Evolutionary conservation across 2,888 invertebrate species (phyloP).

Genomic region (Altica lythri): DNA sequence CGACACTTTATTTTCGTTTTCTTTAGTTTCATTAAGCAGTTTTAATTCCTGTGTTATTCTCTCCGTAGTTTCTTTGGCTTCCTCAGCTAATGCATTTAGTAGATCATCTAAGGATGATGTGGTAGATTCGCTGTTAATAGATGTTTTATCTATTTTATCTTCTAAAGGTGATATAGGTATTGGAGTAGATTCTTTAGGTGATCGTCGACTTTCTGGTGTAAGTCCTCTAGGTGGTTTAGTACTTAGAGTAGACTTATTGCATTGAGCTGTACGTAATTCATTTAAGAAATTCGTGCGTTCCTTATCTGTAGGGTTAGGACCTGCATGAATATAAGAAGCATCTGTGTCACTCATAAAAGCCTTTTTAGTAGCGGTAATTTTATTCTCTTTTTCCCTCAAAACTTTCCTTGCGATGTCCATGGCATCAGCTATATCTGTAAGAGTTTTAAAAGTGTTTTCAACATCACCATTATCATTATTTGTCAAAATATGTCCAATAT

Average conservation of each 20-base stretch:
- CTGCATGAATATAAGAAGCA: constrained; percentile 42
- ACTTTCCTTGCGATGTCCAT: constrained; percentile 57
- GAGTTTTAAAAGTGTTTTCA: constrained; percentile 45
- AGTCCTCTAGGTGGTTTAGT: constrained; percentile 49
- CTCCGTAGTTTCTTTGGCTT: constrained; percentile 76
- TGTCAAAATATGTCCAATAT: constrained; percentile 78
- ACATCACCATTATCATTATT: constrained; percentile 51
- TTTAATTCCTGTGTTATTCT: constrained; percentile 66
- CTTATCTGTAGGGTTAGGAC: constrained; percentile 54
- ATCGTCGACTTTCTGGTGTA: constrained; percentile 44
- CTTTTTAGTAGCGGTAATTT: constrained; percentile 50
- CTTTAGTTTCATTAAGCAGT: constrained; percentile 43
- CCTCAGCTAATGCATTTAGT: constrained; percentile 72
- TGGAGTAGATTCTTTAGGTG: constrained; percentile 48
- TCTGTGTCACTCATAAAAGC: constrained; percentile 56
- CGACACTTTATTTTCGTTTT: constrained; percentile 52
- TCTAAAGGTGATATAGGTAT: constrained; percentile 43
- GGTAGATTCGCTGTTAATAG: constrained; percentile 32
- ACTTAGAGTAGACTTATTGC: constrained; percentile 3
- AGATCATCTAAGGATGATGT: constrained; percentile 67
- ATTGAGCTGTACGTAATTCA: constrained; percentile 14
- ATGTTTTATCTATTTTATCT: constrained; percentile 36
- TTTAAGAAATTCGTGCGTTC: constrained; percentile 51
- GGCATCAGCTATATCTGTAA: constrained; percentile 57
- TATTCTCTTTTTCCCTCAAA: constrained; percentile 54